Evolutionary conservation across 2,113 vertebrate species (phyloP).

Genomic region (Boulengeromyrus knoepffleri): DNA sequence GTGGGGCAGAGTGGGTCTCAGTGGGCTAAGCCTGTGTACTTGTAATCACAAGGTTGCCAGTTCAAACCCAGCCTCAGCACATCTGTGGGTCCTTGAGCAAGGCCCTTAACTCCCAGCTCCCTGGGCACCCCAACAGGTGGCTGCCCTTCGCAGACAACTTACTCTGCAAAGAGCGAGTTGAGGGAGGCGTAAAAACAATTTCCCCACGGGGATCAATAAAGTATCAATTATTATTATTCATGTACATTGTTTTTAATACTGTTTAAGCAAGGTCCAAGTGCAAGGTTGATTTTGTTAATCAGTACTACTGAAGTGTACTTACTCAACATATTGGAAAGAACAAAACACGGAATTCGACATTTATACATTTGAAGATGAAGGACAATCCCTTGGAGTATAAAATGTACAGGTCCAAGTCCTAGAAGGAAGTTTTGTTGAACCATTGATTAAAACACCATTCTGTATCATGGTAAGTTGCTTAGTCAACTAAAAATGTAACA

Average conservation of each 20-base stretch:
- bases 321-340: neutral
- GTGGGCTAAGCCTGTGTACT: too few relatives aligned
- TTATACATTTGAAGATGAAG: neutral
- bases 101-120: too few relatives aligned
- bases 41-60: too few relatives aligned
- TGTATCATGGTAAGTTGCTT: neutral
- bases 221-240: too few relatives aligned
- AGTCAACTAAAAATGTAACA: neutral
- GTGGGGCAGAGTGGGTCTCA: too few relatives aligned
- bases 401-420: neutral
- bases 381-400: neutral
- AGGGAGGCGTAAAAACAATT: too few relatives aligned
- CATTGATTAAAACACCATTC: neutral
- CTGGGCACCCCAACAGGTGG: too few relatives aligned
- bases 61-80: too few relatives aligned
- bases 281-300: neutral
- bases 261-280: neutral
- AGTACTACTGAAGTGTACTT: neutral
- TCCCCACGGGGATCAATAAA: too few relatives aligned
- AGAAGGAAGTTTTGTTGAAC: neutral
- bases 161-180: too few relatives aligned
- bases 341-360: neutral
- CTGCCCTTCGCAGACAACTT: too few relatives aligned
- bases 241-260: neutral
- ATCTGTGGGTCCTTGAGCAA: too few relatives aligned